Conservation (phyloP, 1,140 invertebrate species). For the Macrobrachium nipponense region DNA sequence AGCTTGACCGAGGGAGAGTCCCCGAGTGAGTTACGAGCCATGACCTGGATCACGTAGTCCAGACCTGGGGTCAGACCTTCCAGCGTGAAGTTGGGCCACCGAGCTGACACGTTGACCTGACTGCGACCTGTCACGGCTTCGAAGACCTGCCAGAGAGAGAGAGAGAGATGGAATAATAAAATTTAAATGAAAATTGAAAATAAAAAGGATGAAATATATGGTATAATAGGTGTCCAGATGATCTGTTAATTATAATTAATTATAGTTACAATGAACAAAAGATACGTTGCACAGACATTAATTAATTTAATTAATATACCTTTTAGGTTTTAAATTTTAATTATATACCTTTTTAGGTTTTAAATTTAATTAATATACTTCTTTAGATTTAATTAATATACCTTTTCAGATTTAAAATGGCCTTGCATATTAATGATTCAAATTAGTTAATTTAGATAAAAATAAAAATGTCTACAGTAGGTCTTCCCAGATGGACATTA, state of each 20-base stretch:
- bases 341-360: too few relatives aligned
- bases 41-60: conserved; percentile 53
- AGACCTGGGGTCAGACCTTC: conserved; percentile 52
- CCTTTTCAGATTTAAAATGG: too few relatives aligned
- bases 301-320: too few relatives aligned
- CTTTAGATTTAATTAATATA: too few relatives aligned
- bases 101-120: conserved; percentile 45
- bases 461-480: too few relatives aligned
- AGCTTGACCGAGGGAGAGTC: conserved; percentile 82
- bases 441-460: too few relatives aligned
- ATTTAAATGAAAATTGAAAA: background rate
- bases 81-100: conserved; percentile 32
- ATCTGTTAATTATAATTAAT: too few relatives aligned
- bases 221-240: background rate
- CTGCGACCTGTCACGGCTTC: conserved; percentile 39
- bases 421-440: too few relatives aligned
- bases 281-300: too few relatives aligned
- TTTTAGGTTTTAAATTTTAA: too few relatives aligned
- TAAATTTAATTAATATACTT: too few relatives aligned
- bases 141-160: conserved; percentile 19
- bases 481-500: too few relatives aligned
- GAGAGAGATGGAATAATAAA: background rate
- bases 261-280: background rate
- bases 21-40: conserved; percentile 85
- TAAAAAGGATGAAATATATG: background rate